These are phyloP conservation scores for Zosterops hypoxanthus DNA, from an alignment of 2,113 vertebrate species.

Conservation along the genomic window DNA sequence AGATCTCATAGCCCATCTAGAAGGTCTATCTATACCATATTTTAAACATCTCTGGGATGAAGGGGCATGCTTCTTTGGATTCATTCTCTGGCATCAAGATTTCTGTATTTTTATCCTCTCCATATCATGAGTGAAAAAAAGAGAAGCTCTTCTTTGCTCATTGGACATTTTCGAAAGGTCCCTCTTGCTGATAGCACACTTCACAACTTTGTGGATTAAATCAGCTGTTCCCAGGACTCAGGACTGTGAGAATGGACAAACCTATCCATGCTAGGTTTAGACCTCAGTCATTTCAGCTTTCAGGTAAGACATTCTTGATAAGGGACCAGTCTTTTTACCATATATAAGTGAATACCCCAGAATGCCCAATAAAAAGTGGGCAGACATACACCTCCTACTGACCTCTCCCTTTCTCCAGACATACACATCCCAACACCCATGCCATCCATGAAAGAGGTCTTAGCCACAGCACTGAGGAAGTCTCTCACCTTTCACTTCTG, in stretches of 20 bases:
- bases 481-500: neutral
- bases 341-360: neutral
- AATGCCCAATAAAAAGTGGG: neutral
- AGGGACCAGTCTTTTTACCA: neutral
- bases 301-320: neutral
- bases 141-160: neutral
- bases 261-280: neutral
- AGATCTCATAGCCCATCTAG: neutral
- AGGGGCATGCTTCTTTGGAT: neutral
- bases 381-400: neutral
- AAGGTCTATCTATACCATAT: neutral
- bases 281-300: neutral
- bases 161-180: neutral
- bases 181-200: neutral
- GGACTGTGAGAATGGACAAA: neutral
- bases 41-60: neutral
- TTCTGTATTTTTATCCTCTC: neutral
- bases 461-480: neutral
- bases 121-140: neutral
- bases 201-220: neutral
- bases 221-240: neutral
- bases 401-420: neutral
- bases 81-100: neutral
- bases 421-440: accelerated
- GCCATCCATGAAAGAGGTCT: neutral